Evolutionary conservation across 2,797 vertebrate genomes (phyloP).

Genomic region (Ptychadena robeensis): DNA sequence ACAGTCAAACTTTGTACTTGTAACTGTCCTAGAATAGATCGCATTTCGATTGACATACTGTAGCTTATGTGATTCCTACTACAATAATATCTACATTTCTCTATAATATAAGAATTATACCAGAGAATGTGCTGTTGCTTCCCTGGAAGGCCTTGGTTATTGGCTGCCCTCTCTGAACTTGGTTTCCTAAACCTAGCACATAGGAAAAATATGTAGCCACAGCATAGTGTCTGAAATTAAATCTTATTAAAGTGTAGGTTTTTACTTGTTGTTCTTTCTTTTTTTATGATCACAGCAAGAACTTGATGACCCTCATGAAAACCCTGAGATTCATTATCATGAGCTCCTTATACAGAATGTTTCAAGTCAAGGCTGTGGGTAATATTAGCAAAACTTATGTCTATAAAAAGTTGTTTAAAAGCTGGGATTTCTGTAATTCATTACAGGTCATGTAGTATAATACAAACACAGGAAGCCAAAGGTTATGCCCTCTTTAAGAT

Average conservation of each 20-base stretch:
- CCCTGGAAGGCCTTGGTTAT: not conserved
- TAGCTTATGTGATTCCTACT: not conserved
- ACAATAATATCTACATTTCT: not conserved
- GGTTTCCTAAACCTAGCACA: not conserved
- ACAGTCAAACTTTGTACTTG: too few relatives aligned
- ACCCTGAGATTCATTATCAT: conserved; percentile 1
- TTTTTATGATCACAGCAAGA: conserved; percentile 31
- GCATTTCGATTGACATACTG: too few relatives aligned
- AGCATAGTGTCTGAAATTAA: conserved; percentile 12
- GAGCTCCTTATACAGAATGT: not conserved
- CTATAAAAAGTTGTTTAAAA: not conserved
- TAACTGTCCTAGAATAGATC: too few relatives aligned
- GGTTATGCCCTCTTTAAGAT: too few relatives aligned
- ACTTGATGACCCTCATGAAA: conserved; percentile 12
- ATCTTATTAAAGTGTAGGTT: not conserved
- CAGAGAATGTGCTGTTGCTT: not conserved
- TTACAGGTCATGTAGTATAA: too few relatives aligned
- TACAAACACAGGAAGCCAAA: too few relatives aligned
- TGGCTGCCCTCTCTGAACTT: conserved; percentile 10
- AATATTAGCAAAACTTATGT: not conserved
- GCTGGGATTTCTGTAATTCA: not conserved
- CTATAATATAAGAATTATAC: not conserved
- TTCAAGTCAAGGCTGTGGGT: not conserved
- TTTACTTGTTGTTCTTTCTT: not conserved
- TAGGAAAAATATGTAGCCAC: conserved; percentile 17